phyloP scores from a whole-genome alignment of 1,140 invertebrate genomes.

The Micrasema minimum region DNA sequence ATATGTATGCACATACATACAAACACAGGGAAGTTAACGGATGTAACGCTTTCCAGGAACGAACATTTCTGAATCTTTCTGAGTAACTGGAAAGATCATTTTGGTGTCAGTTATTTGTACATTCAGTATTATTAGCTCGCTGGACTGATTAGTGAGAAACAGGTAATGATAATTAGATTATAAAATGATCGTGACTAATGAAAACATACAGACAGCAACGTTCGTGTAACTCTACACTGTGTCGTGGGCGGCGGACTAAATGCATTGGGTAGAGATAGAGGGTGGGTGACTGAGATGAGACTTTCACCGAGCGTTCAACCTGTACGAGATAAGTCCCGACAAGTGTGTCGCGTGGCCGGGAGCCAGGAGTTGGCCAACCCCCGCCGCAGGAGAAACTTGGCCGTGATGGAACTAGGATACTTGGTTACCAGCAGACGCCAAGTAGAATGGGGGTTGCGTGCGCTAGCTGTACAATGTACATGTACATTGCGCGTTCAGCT shows the following conservation, averaged over 20 bases:
- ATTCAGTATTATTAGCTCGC: no score
- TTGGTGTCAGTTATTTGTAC: no score
- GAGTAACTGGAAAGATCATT: no score
- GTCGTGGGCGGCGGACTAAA: slow-evolving; percentile 30
- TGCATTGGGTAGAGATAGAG: slow-evolving; percentile 5
- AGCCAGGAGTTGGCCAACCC: slow-evolving; percentile 19
- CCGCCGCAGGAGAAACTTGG: slow-evolving; percentile 17
- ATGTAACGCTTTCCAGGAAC: no score
- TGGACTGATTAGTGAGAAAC: no score
- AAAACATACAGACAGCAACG: slow-evolving; percentile 3
- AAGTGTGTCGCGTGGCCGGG: slow-evolving; percentile 17
- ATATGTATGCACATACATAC: no score
- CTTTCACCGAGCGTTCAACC: slow-evolving; percentile 15
- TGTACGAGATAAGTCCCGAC: not conserved
- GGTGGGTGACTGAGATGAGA: not conserved
- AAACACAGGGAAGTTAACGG: no score
- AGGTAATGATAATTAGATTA: no score
- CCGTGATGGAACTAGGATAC: slow-evolving; percentile 22
- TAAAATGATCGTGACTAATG: not conserved
- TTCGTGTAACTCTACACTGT: slow-evolving; percentile 12
- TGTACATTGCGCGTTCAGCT: not conserved
- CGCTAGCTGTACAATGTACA: not conserved
- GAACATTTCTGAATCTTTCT: no score
- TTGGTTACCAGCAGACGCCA: not conserved
- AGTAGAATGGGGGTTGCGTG: not conserved